Base-by-base conservation (phyloP, 2,797 vertebrate genomes). In the Sebastes trivittatus region DNA sequence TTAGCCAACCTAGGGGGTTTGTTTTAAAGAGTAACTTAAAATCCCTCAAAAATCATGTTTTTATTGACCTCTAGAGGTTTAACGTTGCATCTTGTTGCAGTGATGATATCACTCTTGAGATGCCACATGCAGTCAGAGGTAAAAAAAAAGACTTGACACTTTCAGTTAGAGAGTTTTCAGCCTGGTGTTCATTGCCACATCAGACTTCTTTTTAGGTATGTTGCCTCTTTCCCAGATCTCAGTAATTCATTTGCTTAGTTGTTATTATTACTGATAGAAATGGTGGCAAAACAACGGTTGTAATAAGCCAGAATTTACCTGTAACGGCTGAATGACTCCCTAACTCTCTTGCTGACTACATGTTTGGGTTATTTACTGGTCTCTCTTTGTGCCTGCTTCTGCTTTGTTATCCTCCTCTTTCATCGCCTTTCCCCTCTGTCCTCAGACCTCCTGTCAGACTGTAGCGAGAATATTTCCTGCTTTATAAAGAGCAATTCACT, bases 401-500 rank as follows among this genome's bases (percentile, higher is more conserved):
- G 27, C 36, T 68, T 25, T 65, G 72, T 79, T 59, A 71, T 75
- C 49, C 16, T 60, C 16, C 20, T 66, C 67, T 66, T 69, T 70
- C 56, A 74, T 86, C 78, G 67, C 2, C 62, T 23, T 62, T 23
- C 18, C 46, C 29, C 11, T 71, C 63, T 59, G 67, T 59, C 59
- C 49, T 38, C 75, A 75, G 64, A 77, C 72, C 77, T 58, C 72
- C 77, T 55, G 38, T 72, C 68, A 76, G 27, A 73, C 63, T 70
- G 56, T 63, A 80, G 32, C 4, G 1, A 22, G 60, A 78, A 18
- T 62, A 38, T 77, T 85, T 80, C 49, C 58, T 72, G 62, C 72
- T 78, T 84, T 20, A 72, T 46, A 73, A 72, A 85, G 64, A 82
- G 55, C 27, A 52, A 71, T 71, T 69, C 3, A 11, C 59, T 62